A percentile compares a stretch with the other conserved stretches of the same genome.
phyloP scores from a whole-genome alignment of 2,888 invertebrate genomes.

The Drosophila multiciliata region DNA sequence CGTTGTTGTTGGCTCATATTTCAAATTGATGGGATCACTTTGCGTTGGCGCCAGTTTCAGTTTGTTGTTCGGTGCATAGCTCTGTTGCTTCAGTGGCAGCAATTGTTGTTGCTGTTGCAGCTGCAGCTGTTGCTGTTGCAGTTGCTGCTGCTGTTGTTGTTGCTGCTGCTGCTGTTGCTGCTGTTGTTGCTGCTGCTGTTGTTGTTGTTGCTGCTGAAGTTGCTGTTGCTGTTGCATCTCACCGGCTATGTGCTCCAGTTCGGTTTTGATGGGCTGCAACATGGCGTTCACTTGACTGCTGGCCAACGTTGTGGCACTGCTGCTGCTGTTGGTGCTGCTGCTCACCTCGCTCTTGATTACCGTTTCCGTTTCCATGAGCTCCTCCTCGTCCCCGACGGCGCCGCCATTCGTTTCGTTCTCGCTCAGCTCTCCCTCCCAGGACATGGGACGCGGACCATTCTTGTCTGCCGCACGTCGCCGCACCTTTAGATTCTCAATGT shows the following conservation, averaged over 20 bases:
- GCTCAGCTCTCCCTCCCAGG: constrained; percentile 96
- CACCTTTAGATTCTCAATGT: constrained; percentile 85
- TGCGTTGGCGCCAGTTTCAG: constrained; percentile 82
- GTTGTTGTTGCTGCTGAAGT: neutral
- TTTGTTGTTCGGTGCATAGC: constrained; percentile 56
- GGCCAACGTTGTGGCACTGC: constrained; percentile 2
- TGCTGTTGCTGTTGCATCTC: constrained; percentile 63
- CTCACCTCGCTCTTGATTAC: constrained; percentile 78
- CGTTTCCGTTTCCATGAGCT: constrained; percentile 85
- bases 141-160: neutral
- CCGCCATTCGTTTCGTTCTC: constrained; percentile 88
- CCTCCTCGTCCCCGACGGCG: constrained; percentile 68
- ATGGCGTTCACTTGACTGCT: constrained; percentile 40
- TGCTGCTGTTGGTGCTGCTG: constrained; percentile 24
- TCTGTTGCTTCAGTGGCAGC: constrained; percentile 41
- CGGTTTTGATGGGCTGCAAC: constrained; percentile 73
- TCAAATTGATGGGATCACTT: constrained; percentile 84
- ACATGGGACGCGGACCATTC: constrained; percentile 92
- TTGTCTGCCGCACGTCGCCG: constrained; percentile 85
- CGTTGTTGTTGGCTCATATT: constrained; percentile 79
- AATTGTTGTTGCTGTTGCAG: constrained; percentile 23
- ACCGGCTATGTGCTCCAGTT: constrained; percentile 78
- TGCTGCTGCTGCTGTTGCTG: constrained; percentile 1
- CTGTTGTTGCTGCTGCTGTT: constrained; percentile 13
- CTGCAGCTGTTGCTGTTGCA: constrained; percentile 14